Evolutionary conservation across 1,140 invertebrate species (phyloP).

Genomic region (Drosophila parvula): DNA sequence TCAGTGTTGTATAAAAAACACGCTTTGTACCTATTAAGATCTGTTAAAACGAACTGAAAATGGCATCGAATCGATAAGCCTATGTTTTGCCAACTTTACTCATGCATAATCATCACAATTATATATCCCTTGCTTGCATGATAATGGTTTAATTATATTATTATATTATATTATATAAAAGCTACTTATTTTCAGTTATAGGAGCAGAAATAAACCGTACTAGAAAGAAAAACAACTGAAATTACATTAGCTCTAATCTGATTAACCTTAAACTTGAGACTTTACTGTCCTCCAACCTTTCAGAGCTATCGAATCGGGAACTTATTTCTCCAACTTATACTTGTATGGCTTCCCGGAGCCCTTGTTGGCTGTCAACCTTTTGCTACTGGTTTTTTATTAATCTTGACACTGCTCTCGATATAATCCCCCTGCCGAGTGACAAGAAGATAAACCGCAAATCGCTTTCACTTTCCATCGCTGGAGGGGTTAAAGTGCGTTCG

Average conservation of each 20-base stretch:
- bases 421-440: constrained; percentile 10
- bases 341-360: constrained; percentile 18
- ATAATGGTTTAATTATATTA: too few species aligned
- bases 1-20: constrained; percentile 13
- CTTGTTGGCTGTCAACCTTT: neutral
- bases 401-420: constrained; percentile 29
- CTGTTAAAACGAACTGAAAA: neutral
- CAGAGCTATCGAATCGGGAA: constrained; percentile 10
- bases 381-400: constrained; percentile 23
- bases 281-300: neutral
- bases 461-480: constrained; percentile 64
- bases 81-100: neutral
- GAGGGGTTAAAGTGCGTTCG: constrained; percentile 64
- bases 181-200: too few species aligned
- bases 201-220: neutral
- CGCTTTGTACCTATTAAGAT: constrained; percentile 9
- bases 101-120: neutral
- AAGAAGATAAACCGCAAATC: constrained; percentile 60
- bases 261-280: constrained; percentile 32
- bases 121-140: too few species aligned
- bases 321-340: neutral
- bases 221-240: neutral
- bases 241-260: constrained; percentile 6
- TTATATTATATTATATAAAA: too few species aligned
- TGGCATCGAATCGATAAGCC: constrained; percentile 6